Evolutionary conservation across 2,113 vertebrate genomes (phyloP), one percentile per base, ranked within the genome.

Genomic region (Calyptomena viridis): DNA sequence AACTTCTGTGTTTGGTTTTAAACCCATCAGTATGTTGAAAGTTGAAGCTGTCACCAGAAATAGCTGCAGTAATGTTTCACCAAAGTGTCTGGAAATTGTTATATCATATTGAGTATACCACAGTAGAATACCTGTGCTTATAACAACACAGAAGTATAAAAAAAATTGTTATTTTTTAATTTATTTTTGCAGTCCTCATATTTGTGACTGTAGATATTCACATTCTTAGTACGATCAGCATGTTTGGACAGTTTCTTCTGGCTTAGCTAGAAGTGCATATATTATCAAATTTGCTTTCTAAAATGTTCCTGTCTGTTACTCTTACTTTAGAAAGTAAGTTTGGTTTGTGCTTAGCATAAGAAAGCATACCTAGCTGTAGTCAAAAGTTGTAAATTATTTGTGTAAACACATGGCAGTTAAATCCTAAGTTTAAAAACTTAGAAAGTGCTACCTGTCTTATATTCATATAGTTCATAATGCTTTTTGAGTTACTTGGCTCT

Each of bases 1-100:
- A 87, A 67, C 59, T 86, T 88, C 50, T 88, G 14, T 89, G n/a
- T 87, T 79, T 85, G 55, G 14, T 74, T 94, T 92, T 92, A 56
- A 92, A 31, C 35, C 14, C 24, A 8, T 78, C 89, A 52, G n/a
- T 84, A 4, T 75, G 12, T 31, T 81, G 72, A 80, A 90, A 89
- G 39, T 6, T 9, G 60, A 78, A 74, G 44, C 42, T 81, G 35
- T 84, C 90, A 37, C 13, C 52, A 87, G 33, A 81, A 63, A n/a
- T 86, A 74, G 75, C 44, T 95, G 64, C 47, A 75, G 52, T 49
- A 47, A 6, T 55, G 46, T 95, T 83, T 92, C 56, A 44, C 35
- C 1, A 0, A 40, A 85, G 31, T 68, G 35, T 58, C 62, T 87
- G 46, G 20, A 62, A 85, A 15, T 46, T 78, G 35, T 64, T 86